Base-by-base conservation (phyloP, 1,140 invertebrate species). In the Pissodes strobi region DNA sequence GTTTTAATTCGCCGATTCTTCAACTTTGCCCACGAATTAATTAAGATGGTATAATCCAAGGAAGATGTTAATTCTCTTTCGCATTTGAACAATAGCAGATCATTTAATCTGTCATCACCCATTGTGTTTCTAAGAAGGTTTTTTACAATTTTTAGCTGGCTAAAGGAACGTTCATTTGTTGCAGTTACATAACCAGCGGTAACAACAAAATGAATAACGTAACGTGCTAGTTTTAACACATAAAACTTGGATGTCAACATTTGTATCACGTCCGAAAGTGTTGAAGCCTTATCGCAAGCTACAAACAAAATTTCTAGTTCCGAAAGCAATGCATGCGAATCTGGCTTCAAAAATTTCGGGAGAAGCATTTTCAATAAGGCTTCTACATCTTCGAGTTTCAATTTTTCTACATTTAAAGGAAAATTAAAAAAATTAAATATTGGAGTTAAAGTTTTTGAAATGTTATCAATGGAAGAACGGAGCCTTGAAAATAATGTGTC, bases 131-230 rank as follows among this genome's bases (percentile, higher is more conserved):
- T 41, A 13, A 41, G 15, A 5, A 41, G 4, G 13, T 41, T 41
- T 41, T 41, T 41, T 8, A 41, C 6, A 41, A 41, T 41, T 17
- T 41, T 41, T 8, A 41, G 13, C 15, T 41, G 39, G 15, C 39
- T 41, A 17, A 41, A 41, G 4, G 15, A 8, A 8, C 13, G 10
- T 13, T 41, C 39, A 8, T 41, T 41, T 8, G 39, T n/a, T n/a
- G 39, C 39, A 41, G 39, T 41, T 41, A 12, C 39, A 17, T 41
- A 41, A 6, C 39, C 39, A 41, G 39, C 39, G 4, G 39, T 41
- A 13, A 41, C 39, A 6, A 41, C 13, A 17, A 41, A 41, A 8
- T 34, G 30, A n/a, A 34, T 34, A n/a, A 34, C n/a, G n/a, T 34
- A 6, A 34, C 6, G 6, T 34, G 30, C 30, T 34, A 34, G 30